Conservation (phyloP, 53 echinoderm and acorn worm genomes). For the Crossaster papposus region DNA sequence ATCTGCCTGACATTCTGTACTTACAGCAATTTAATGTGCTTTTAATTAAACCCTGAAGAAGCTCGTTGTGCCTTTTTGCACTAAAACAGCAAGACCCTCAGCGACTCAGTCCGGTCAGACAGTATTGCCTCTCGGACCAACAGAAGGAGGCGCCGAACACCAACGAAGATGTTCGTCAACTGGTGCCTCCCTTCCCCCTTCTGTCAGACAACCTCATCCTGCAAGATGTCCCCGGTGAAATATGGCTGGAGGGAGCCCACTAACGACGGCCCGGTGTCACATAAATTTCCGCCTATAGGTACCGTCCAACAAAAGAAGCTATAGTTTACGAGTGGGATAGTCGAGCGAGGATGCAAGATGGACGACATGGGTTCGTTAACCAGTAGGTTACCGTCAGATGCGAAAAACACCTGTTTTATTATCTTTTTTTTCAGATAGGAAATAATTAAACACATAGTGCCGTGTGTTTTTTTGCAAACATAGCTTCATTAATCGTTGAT, state of each 20-base stretch:
- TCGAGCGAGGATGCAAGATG: slow-evolving; percentile 20
- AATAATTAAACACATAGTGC: neutral
- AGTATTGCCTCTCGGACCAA: neutral
- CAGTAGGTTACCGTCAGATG: slow-evolving; percentile 35
- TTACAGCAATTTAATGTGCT: too few species aligned
- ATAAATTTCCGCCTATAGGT: slow-evolving; percentile 22
- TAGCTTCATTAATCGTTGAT: neutral
- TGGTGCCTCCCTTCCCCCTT: neutral
- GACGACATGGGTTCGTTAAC: slow-evolving; percentile 42
- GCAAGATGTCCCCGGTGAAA: slow-evolving; percentile 21
- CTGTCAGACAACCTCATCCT: slow-evolving; percentile 7
- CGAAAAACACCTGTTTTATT: slow-evolving; percentile 35
- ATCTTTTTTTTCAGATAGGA: neutral
- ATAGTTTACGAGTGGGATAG: slow-evolving; percentile 16
- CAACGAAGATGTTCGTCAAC: slow-evolving; percentile 17
- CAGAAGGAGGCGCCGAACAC: slow-evolving; percentile 9
- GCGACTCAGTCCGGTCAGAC: neutral
- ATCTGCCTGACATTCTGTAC: too few species aligned
- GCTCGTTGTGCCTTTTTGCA: too few species aligned
- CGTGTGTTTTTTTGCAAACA: neutral
- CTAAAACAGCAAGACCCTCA: too few species aligned
- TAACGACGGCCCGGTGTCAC: slow-evolving; percentile 26
- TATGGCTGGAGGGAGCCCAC: slow-evolving; percentile 13
- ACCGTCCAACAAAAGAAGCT: neutral
- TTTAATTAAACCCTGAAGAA: too few species aligned